Evolutionary conservation across 2,797 vertebrate species (phyloP).

Genomic region (Crypturellus tataupa): DNA sequence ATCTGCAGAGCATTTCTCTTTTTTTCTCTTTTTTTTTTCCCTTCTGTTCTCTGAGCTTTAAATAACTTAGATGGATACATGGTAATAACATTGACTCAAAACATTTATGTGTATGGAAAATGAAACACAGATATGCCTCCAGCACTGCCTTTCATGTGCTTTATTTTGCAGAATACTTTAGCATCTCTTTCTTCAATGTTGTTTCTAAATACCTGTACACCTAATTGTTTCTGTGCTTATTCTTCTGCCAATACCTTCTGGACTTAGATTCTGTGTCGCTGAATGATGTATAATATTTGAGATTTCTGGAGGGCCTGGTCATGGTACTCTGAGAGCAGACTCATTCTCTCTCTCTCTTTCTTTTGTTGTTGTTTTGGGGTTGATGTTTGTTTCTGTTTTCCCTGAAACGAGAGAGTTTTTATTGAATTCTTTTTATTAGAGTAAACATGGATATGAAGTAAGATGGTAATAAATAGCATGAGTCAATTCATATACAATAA

Average conservation of each 20-base stretch:
- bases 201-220: not conserved
- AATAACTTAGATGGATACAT: not conserved
- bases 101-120: conserved; percentile 50
- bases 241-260: not conserved
- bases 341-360: not conserved
- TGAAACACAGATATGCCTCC: not conserved
- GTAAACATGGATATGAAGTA: not conserved
- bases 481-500: not conserved
- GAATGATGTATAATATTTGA: not conserved
- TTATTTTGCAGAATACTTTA: conserved; percentile 31
- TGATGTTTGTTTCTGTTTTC: not conserved
- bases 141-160: conserved; percentile 10
- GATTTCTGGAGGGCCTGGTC: not conserved
- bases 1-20: not conserved
- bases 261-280: not conserved
- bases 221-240: not conserved
- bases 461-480: not conserved
- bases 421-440: not conserved
- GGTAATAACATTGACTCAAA: conserved; percentile 33
- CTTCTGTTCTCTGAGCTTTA: conserved; percentile 28
- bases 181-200: not conserved
- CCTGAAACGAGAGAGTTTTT: not conserved
- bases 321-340: not conserved
- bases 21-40: not conserved
- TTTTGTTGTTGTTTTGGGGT: not conserved